Percentiles rank a stretch among this genome's conserved stretches.
Evolutionary conservation across 2,888 invertebrate genomes (phyloP).

Genomic region (Drosophila bunnanda): DNA sequence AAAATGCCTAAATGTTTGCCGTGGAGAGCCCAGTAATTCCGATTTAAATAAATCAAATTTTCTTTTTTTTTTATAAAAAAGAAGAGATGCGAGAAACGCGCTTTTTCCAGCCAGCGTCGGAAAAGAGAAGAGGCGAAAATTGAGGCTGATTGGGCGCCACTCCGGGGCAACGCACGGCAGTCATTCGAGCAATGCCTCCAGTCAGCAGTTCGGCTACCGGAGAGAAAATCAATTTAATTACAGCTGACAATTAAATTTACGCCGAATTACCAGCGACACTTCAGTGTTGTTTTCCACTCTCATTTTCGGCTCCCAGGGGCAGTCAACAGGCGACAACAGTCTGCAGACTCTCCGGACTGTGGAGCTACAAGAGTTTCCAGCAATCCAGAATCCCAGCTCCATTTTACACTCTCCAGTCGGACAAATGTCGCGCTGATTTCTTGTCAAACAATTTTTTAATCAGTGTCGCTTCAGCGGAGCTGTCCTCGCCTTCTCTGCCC

Average conservation of each 20-base stretch:
- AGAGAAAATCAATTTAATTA: constrained; percentile 79
- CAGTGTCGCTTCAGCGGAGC: constrained; percentile 77
- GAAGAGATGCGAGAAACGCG: not conserved
- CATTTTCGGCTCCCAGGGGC: constrained; percentile 17
- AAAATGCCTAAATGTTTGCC: constrained; percentile 37
- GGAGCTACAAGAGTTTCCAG: too few species aligned
- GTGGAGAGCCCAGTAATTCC: constrained; percentile 37
- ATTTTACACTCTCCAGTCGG: constrained; percentile 38
- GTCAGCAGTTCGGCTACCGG: constrained; percentile 46
- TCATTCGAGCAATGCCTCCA: constrained; percentile 35
- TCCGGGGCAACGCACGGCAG: constrained; percentile 38
- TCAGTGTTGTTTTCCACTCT: constrained; percentile 12
- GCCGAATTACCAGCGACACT: constrained; percentile 76
- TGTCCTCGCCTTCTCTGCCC: constrained; percentile 40
- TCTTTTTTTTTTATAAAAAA: constrained; percentile 3
- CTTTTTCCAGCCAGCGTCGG: constrained; percentile 8
- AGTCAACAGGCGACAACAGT: constrained; percentile 26
- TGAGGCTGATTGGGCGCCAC: constrained; percentile 65
- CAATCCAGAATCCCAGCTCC: constrained; percentile 14
- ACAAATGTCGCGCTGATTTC: constrained; percentile 76
- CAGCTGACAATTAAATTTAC: constrained; percentile 80
- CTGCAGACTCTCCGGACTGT: too few species aligned
- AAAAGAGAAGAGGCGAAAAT: constrained; percentile 35
- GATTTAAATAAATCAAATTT: constrained; percentile 41
- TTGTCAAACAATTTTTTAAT: constrained; percentile 81